Evolutionary conservation across 2,888 invertebrate species (phyloP), one percentile per base, ranked within the genome.

Genomic region (Latheticus oryzae): DNA sequence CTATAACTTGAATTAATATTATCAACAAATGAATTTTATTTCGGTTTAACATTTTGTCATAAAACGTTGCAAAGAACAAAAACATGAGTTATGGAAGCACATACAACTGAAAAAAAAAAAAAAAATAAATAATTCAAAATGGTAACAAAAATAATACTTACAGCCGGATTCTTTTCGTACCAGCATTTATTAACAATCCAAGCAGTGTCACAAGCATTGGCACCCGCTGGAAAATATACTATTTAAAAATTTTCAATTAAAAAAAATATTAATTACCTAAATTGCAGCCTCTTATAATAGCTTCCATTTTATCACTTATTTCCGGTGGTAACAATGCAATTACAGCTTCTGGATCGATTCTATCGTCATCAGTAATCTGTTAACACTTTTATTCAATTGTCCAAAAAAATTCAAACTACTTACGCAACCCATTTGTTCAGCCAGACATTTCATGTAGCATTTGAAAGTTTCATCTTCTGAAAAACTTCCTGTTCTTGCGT

Each of bases 301-400:
- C 71, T 30, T 64, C 73, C 1, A 68, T 68, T 43, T 67, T 64
- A 0, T 60, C 69, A 52, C 69, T 65, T 26, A 71, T 61, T 35
- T 78, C 77, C 17, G 75, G 73, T 3, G 79, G 79, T 4, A 80
- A 28, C 33, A 79, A 65, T 1, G 76, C 76, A 35, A 76, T 61
- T 1, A 77, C 71, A 1, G 77, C 75, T 32, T 79, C 79, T 13
- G 70, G 71, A 50, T 80, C 78, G 16, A 79, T 65, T 3, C 70
- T 66, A 2, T 79, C 79, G 35, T 79, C 77, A 9, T 79, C 79
- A 19, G 19, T 13, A n/a, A 45, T 30, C 35, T 43, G 11, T 3
- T 30, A 42, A 52, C 8, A 26, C 28, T 30, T 50, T 33, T 17
- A n/a, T 7, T n/a, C 8, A 28, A 28, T 15, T 17, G 7, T 11